Conservation (phyloP, 2,113 vertebrate species). For the Myanophis thanlyinensis region DNA sequence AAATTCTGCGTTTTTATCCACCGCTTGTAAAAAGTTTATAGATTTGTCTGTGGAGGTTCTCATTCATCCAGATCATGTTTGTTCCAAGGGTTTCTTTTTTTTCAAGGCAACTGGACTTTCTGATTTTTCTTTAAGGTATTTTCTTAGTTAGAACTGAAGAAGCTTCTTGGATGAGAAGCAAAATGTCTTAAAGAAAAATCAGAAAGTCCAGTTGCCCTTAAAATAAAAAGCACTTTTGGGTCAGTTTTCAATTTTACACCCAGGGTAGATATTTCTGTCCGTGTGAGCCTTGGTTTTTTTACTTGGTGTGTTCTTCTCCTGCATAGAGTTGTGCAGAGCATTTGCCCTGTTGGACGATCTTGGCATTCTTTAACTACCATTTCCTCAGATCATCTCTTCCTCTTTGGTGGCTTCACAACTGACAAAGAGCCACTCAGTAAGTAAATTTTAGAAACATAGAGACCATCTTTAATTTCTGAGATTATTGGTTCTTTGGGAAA, state of each 20-base stretch:
- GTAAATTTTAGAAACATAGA: constrained; percentile 42
- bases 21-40: fast-evolving
- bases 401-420: constrained; percentile 97
- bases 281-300: not conserved
- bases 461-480: not conserved
- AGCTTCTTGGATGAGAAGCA: not conserved
- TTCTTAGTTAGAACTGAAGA: not conserved
- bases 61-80: not conserved
- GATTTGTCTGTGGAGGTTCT: not conserved
- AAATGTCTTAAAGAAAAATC: not conserved
- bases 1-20: not conserved
- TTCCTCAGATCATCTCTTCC: constrained; percentile 89
- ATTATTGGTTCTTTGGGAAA: not conserved
- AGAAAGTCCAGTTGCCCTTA: not conserved
- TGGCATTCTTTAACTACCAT: constrained; percentile 93
- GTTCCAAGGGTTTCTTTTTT: not conserved
- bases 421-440: constrained; percentile 92
- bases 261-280: too few relatives aligned
- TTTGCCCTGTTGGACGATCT: constrained; percentile 84
- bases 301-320: not conserved
- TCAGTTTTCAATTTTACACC: not conserved
- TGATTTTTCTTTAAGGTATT: not conserved
- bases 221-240: not conserved
- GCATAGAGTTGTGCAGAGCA: constrained; percentile 67
- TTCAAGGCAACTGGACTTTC: not conserved